Base-by-base conservation (phyloP, 2,888 invertebrate species). In the Charanyca ferruginea region DNA sequence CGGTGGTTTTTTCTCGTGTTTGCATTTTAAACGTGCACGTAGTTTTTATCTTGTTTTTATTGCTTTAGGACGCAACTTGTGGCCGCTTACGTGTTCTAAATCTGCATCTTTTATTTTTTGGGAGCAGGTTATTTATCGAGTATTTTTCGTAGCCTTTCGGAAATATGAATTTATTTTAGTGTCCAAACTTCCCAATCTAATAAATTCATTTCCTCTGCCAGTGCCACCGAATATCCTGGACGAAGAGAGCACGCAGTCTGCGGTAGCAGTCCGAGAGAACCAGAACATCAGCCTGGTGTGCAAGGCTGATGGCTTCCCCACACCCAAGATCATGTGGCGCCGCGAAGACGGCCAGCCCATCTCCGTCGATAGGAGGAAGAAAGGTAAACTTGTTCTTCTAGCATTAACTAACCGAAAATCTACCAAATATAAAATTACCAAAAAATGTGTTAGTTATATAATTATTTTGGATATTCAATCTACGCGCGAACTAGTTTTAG, bases 181-280 rank as follows among this genome's bases (percentile, higher is more conserved):
- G n/a, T 9, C 9, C 32, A 32, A 32, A 32, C 9, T 32, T 9
- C 0, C 13, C 0, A 16, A 1, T 32, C 11, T 62, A 20, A 63
- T 1, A 3, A 11, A 0, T 23, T 7, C 2, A 16, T 59, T 66
- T 73, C 85, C 85, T 72, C 80, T 93, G 90, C 18, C 96, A 99
- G 99, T 99, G 79, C 99, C 99, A 16, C 99, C 99, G 9, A 98
- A 98, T 87, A 99, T 99, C 87, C 94, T 98, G 91, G 99, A 99
- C 90, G 97, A 98, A 41, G 97, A 98, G 82, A 98, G 98, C 91
- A 98, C 98, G 53, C 98, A 98, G 88, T 99, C 99, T 61, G 98
- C 98, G 59, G 98, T 99, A 79, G 98, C 98, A 1, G 98, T 99
- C 45, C 96, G 98, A 23, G 99, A 99, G 96, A 98, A 98, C 93